Percentiles rank a stretch among this genome's conserved stretches.
Conservation (phyloP, 2,113 vertebrate genomes). For the Numenius arquata region DNA sequence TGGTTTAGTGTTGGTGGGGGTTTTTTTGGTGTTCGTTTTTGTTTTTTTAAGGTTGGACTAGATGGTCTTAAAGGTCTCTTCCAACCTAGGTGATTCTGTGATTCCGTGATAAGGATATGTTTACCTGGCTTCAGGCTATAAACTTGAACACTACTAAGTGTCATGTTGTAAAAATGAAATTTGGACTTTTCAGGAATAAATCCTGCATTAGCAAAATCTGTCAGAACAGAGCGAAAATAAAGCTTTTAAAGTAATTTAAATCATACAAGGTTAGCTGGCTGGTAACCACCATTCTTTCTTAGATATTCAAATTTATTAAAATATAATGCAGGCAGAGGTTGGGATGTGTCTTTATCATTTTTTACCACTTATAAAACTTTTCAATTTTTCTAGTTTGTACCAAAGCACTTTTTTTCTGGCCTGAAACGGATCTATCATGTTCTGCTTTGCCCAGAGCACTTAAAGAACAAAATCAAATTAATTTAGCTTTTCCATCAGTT, state of each 20-base stretch:
- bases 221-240: neutral
- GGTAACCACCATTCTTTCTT: neutral
- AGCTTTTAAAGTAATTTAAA: neutral
- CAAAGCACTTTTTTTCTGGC: neutral
- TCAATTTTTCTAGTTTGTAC: neutral
- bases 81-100: no score
- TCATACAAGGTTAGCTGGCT: neutral
- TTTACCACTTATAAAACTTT: neutral
- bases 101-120: neutral
- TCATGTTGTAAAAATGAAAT: neutral
- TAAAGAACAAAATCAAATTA: conserved; percentile 33
- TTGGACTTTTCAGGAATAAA: neutral
- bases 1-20: no score
- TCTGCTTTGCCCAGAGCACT: conserved; percentile 5
- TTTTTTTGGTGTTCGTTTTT: no score
- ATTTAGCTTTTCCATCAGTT: neutral
- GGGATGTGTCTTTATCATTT: neutral
- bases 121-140: neutral
- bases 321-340: neutral
- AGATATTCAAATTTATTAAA: neutral
- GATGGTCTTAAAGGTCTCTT: no score
- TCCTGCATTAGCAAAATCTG: neutral
- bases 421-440: neutral
- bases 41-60: no score
- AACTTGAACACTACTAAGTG: neutral